phyloP scores from a whole-genome alignment of 92 coral and sea anemone genomes.

The Virgularia gustaviana region DNA sequence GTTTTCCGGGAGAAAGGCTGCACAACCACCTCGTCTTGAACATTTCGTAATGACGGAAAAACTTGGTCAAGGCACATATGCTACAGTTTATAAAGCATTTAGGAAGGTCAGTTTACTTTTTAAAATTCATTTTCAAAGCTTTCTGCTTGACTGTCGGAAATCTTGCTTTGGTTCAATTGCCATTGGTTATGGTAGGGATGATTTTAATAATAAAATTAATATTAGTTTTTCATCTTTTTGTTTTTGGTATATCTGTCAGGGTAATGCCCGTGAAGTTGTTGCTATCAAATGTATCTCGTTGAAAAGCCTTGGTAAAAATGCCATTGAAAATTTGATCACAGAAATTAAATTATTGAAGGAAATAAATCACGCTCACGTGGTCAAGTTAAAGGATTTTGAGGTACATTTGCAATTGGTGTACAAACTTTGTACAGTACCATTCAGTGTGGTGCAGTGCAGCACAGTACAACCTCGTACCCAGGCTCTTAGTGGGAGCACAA shows the following conservation, averaged over 20 bases:
- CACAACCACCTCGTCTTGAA: constrained; percentile 77
- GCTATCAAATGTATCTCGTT: constrained; percentile 91
- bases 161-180: too few species aligned
- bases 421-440: neutral
- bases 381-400: constrained; percentile 88
- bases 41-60: constrained; percentile 90
- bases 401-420: constrained; percentile 44
- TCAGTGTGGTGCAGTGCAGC: too few species aligned
- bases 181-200: neutral
- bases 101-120: constrained; percentile 60
- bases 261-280: constrained; percentile 85
- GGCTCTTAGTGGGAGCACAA: too few species aligned
- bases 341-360: constrained; percentile 86
- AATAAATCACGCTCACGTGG: constrained; percentile 82
- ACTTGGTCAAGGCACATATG: constrained; percentile 96
- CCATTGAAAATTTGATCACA: constrained; percentile 83
- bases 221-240: neutral
- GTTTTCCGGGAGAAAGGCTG: constrained; percentile 37
- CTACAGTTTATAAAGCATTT: constrained; percentile 94
- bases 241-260: constrained; percentile 51
- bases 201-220: neutral
- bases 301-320: constrained; percentile 69
- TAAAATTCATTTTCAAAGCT: neutral
- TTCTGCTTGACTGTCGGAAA: too few species aligned
- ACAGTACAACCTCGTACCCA: too few species aligned